These are phyloP conservation scores for Cynocephalus volans DNA, from an alignment of 2,113 vertebrate genomes.

Conservation along the genomic window DNA sequence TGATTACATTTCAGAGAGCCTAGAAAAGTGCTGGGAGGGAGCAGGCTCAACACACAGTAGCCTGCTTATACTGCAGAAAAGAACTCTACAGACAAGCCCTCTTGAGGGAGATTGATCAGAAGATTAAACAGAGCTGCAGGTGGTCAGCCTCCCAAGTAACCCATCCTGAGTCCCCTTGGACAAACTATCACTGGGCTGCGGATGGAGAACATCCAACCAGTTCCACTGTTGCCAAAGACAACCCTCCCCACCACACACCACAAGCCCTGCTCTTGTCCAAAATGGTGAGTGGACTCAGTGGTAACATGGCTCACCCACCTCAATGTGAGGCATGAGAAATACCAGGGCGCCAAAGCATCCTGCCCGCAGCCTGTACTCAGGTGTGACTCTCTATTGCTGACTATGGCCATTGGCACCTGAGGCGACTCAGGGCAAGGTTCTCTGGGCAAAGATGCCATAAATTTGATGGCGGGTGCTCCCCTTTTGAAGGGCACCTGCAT, in stretches of 20 bases:
- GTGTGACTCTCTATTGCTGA: not conserved
- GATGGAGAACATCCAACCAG: not conserved
- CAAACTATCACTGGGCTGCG: not conserved
- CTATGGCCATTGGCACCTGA: not conserved
- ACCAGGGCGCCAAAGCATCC: not conserved
- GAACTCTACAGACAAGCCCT: not conserved
- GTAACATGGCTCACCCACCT: not conserved
- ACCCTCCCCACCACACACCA: no score
- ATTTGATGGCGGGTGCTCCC: not conserved
- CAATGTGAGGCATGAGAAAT: not conserved
- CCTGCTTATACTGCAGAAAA: not conserved
- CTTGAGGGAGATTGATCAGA: conserved; percentile 27
- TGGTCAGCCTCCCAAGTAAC: not conserved
- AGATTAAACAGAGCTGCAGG: conserved; percentile 49
- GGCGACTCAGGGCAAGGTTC: not conserved
- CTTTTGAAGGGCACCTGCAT: not conserved
- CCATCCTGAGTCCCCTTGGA: not conserved
- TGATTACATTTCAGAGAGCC: conserved; percentile 26
- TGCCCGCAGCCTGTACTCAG: not conserved
- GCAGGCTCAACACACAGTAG: not conserved
- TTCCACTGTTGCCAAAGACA: conserved; percentile 11
- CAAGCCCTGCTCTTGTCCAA: not conserved
- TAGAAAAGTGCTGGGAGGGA: not conserved
- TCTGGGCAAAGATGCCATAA: not conserved
- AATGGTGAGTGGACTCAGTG: not conserved